A percentile compares a stretch with the other conserved stretches of the same genome.
Conservation (phyloP, 2,888 invertebrate species). For the Quadriops clusia region DNA sequence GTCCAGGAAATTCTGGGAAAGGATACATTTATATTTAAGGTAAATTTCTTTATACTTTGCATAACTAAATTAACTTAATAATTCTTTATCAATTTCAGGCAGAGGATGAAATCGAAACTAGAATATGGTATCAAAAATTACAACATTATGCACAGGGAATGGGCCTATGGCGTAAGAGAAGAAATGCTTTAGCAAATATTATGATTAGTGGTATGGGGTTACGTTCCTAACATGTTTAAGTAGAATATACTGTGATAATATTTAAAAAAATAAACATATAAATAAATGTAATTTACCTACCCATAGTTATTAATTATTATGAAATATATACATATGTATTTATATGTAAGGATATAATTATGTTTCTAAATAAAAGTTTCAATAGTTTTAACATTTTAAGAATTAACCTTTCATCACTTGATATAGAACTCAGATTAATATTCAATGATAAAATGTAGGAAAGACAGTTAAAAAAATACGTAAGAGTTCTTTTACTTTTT, state of each 20-base stretch:
- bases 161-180: slow-evolving; percentile 82
- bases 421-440: too few species aligned
- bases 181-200: slow-evolving; percentile 91
- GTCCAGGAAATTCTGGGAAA: slow-evolving; percentile 86
- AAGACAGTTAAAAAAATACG: too few species aligned
- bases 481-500: too few species aligned
- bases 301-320: too few species aligned
- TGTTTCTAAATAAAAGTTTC: too few species aligned
- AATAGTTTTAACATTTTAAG: too few species aligned
- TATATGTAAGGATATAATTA: too few species aligned
- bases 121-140: slow-evolving; percentile 80
- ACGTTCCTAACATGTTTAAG: slow-evolving; percentile 23
- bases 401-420: too few species aligned
- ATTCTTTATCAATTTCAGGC: slow-evolving; percentile 50
- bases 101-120: slow-evolving; percentile 75
- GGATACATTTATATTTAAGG: slow-evolving; percentile 92
- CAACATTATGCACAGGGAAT: slow-evolving; percentile 87
- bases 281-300: too few species aligned
- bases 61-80: background rate
- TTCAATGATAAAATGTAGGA: too few species aligned
- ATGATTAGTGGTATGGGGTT: slow-evolving; percentile 80
- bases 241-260: slow-evolving; percentile 1
- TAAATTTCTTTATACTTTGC: slow-evolving; percentile 29
- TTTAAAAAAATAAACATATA: too few species aligned
- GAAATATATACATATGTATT: too few species aligned